Evolutionary conservation across 2,888 invertebrate genomes (phyloP).

Genomic region (Scaptomyza polygonia): DNA sequence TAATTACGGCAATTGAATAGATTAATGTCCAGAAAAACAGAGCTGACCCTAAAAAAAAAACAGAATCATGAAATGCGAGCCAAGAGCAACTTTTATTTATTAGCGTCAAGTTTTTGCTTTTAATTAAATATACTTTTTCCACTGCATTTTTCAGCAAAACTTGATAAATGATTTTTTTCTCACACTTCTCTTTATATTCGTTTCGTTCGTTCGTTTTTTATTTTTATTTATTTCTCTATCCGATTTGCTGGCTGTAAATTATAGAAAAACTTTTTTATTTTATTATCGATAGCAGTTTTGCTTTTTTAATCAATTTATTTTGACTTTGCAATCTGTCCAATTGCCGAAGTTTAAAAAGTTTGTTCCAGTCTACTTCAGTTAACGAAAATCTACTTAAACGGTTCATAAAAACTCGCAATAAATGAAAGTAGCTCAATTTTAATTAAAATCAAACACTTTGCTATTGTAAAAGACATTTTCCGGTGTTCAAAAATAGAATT

Average conservation of each 20-base stretch:
- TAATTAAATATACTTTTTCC: constrained; percentile 67
- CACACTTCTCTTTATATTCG: not conserved
- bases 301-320: constrained; percentile 14
- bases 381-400: constrained; percentile 26
- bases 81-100: constrained; percentile 66
- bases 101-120: constrained; percentile 60
- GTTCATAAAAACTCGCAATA: constrained; percentile 25
- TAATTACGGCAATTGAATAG: constrained; percentile 7
- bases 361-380: constrained; percentile 35
- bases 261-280: constrained; percentile 42
- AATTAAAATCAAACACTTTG: constrained; percentile 14
- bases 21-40: constrained; percentile 18
- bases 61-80: not conserved
- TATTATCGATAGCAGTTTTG: constrained; percentile 53
- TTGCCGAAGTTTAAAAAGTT: constrained; percentile 59
- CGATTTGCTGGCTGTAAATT: constrained; percentile 41
- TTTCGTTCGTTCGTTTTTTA: constrained; percentile 2
- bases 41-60: constrained; percentile 12
- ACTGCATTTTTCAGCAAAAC: constrained; percentile 49
- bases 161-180: constrained; percentile 68
- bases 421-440: constrained; percentile 67
- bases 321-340: constrained; percentile 58
- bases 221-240: constrained; percentile 3
- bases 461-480: constrained; percentile 69
- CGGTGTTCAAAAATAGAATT: constrained; percentile 66